These are phyloP conservation scores for Phylloscopus whistleri DNA, from an alignment of 2,113 vertebrate genomes.

Conservation along the genomic window DNA sequence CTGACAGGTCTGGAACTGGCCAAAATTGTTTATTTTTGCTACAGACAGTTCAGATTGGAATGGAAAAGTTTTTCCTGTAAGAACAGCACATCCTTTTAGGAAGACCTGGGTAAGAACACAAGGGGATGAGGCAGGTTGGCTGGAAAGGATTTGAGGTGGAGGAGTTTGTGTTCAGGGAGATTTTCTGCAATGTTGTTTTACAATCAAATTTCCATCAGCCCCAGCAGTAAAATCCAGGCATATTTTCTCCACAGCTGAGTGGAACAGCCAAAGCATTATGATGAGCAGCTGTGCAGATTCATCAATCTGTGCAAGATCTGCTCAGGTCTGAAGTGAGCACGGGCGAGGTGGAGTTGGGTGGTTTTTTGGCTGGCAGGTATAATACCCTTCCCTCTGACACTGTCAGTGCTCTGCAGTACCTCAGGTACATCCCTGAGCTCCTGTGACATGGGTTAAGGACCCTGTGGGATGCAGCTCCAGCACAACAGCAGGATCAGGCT, in stretches of 20 bases:
- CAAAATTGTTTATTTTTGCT: background rate
- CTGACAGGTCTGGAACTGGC: background rate
- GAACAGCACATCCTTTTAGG: background rate
- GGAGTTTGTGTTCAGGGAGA: background rate
- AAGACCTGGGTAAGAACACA: background rate
- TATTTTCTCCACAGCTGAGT: background rate
- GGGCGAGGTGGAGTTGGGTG: fast-evolving
- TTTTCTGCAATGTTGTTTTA: background rate
- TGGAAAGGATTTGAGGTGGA: background rate
- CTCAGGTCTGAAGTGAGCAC: background rate
- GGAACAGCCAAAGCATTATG: background rate
- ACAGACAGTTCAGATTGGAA: background rate
- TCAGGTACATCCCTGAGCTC: background rate
- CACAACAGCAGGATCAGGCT: background rate
- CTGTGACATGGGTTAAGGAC: fast-evolving
- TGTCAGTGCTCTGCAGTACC: background rate
- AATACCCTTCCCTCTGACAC: background rate
- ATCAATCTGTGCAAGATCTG: background rate
- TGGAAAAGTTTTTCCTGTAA: background rate
- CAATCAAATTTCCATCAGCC: background rate
- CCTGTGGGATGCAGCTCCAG: background rate
- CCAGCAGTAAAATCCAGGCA: background rate
- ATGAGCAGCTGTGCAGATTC: background rate
- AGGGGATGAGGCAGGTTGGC: background rate
- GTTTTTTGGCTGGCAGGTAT: background rate